Conservation (phyloP, 2,797 vertebrate species). For the Halcyon badia region DNA sequence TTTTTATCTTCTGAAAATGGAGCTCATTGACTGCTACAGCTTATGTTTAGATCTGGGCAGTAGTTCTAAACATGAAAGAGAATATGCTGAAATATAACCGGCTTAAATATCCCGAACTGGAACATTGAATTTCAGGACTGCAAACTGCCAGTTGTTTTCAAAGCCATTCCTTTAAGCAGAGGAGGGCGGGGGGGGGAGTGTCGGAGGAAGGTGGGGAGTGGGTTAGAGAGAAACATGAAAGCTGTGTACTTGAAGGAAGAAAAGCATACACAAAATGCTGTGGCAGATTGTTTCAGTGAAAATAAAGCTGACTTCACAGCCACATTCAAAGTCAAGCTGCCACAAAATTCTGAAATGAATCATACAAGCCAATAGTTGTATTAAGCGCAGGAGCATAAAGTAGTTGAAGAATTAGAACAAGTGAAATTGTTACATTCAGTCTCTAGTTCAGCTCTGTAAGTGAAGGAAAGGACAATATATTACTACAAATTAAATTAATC, state of each 20-base stretch:
- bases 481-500: neutral
- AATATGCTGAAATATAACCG: neutral
- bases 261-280: neutral
- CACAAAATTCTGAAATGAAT: constrained; percentile 29
- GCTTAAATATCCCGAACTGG: neutral
- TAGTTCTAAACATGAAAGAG: neutral
- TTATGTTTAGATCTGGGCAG: neutral
- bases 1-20: neutral
- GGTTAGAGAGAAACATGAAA: neutral
- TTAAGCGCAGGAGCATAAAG: neutral
- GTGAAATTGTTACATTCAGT: neutral
- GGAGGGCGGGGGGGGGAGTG: too few relatives aligned
- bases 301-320: constrained; percentile 38
- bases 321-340: constrained; percentile 11
- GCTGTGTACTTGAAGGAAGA: neutral
- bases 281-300: constrained; percentile 1
- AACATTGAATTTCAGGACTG: neutral
- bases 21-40: neutral
- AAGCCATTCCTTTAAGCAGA: neutral
- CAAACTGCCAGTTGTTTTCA: constrained; percentile 27
- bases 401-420: neutral
- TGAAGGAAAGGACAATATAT: neutral
- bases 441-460: neutral
- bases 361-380: neutral
- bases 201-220: neutral